phyloP scores from a whole-genome alignment of 1,140 invertebrate genomes.

The Atta cephalotes region DNA sequence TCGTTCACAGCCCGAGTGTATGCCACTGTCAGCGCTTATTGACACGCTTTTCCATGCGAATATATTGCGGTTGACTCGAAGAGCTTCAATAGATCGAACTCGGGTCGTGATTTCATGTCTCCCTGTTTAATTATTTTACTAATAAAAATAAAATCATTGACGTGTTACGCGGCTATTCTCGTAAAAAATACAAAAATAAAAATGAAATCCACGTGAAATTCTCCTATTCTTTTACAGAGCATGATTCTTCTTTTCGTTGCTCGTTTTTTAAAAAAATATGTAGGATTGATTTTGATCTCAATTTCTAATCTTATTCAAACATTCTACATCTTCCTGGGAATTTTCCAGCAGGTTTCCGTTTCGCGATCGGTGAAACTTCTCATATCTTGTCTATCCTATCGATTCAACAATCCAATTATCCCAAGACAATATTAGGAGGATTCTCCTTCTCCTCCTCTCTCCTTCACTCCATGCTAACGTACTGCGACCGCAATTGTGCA shows the following conservation, averaged over 20 bases:
- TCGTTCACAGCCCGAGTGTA: constrained; percentile 12
- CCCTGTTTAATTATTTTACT: constrained; percentile 27
- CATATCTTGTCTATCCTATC: constrained; percentile 15
- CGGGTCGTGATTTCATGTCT: not conserved
- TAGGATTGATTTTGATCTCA: constrained; percentile 1
- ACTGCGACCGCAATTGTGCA: constrained; percentile 31
- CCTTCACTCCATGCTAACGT: not conserved
- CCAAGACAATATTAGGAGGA: constrained; percentile 56
- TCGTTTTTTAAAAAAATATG: not conserved
- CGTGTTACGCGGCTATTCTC: not conserved
- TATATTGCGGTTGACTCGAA: constrained; percentile 22
- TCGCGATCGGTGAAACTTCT: not conserved
- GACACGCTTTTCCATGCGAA: constrained; percentile 39
- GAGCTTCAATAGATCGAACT: not conserved
- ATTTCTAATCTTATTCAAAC: not conserved
- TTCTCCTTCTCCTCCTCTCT: not conserved
- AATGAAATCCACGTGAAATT: not conserved
- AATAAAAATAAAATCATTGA: not conserved
- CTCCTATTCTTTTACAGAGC: not conserved
- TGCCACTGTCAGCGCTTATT: constrained; percentile 44
- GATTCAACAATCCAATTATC: constrained; percentile 54
- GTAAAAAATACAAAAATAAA: not conserved
- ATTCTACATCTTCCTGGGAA: not conserved
- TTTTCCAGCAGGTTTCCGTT: not conserved
- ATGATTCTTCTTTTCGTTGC: not conserved